Conservation (phyloP, 1,140 invertebrate species). For the Zaprionus capensis region DNA sequence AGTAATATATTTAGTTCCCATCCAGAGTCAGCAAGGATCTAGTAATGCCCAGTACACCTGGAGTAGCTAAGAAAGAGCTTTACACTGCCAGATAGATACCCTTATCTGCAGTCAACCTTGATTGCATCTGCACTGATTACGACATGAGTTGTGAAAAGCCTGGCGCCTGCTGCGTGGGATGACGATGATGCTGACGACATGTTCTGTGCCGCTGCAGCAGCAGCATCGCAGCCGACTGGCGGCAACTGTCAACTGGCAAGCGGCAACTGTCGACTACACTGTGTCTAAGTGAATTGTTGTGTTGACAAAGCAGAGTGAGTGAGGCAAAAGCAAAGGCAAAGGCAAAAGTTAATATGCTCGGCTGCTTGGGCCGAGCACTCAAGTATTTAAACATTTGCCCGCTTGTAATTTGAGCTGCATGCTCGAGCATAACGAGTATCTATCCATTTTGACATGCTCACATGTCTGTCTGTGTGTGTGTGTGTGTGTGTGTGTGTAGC, state of each 20-base stretch:
- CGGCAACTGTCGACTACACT: conserved; percentile 30
- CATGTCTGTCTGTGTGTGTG: conserved; percentile 25
- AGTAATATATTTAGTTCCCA: too few relatives aligned
- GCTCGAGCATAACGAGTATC: conserved; percentile 55
- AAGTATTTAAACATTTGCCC: conserved; percentile 82
- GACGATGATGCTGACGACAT: conserved; percentile 12
- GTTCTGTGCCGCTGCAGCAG: conserved; percentile 21
- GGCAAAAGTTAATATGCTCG: conserved; percentile 79
- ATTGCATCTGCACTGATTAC: not conserved
- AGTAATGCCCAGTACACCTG: too few relatives aligned
- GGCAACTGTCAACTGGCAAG: conserved; percentile 14
- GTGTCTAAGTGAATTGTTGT: conserved; percentile 77
- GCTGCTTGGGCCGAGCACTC: conserved; percentile 57
- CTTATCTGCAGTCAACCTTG: not conserved
- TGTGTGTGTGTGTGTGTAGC: too few relatives aligned
- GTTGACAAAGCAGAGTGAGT: conserved; percentile 63
- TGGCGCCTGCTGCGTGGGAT: conserved; percentile 14
- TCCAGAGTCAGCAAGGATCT: too few relatives aligned
- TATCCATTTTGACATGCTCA: conserved; percentile 38
- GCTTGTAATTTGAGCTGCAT: conserved; percentile 79
- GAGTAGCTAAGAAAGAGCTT: too few relatives aligned
- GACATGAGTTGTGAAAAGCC: not conserved
- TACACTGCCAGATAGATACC: not conserved
- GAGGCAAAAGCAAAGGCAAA: not conserved
- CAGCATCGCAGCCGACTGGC: conserved; percentile 8